Base-by-base conservation (phyloP, 2,888 invertebrate species). In the Phrixothrix hirtus region DNA sequence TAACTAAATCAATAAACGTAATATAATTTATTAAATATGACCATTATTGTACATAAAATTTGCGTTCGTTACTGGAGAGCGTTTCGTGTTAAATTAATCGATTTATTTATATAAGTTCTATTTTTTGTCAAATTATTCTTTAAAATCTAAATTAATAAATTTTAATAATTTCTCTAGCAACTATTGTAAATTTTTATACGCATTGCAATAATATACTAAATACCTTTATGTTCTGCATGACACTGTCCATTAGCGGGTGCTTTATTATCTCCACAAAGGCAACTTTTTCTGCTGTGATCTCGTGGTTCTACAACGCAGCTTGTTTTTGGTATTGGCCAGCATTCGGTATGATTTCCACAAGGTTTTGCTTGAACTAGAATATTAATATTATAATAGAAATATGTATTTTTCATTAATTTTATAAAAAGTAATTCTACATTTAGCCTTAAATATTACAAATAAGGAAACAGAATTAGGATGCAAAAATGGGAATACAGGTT, bases 191-290 rank as follows among this genome's bases (percentile, higher is more conserved):
- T 21, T 21, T 21, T 5, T 3, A 21, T 3, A 21, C 3, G 21
- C 7, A 5, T 5, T 21, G 7, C 4, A 21, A 21, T 5, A 21
- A 21, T 3, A 21, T 5, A 21, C 3, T 5, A 21, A 21, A 21
- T 64, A 74, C 74, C 71, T 69, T 70, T 70, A 34, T 64, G 64
- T 53, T 50, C 45, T 13, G 65, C 63, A 10, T 57, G 62, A 57
- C 75, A 75, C 39, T 60, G 62, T 36, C 72, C 74, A 55, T 75
- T 75, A 2, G 59, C 52, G 2, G 75, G 75, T 51, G 70, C 59
- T 34, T 63, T 64, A 57, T 75, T 74, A 55, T 75, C 72, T 34
- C 75, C 75, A 57, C 75, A 75, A 11, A 71, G 56, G 50, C 74
- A 75, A 36, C 58, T 54, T 46, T 61, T 60, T 45, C 50, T 62